Conservation (phyloP, 2,113 vertebrate species). For the Cyprinodon brontotheroides region DNA sequence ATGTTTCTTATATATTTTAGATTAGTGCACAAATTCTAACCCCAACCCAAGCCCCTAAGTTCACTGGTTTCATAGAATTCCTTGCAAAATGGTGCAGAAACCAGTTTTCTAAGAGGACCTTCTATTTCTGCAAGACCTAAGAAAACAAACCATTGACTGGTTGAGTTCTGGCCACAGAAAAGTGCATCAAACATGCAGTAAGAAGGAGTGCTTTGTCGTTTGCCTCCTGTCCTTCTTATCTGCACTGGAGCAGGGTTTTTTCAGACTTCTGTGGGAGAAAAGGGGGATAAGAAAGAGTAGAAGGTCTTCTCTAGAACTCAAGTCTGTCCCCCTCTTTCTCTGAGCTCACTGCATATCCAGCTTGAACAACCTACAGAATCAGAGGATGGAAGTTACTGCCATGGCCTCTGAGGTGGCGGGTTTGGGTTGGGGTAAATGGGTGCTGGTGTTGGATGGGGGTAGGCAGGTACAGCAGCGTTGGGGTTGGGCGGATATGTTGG, state of each 20-base stretch:
- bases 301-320: slow-evolving; percentile 11
- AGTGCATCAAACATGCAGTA: slow-evolving; percentile 43
- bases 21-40: slow-evolving; percentile 12
- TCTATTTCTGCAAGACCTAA: background rate
- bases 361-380: background rate
- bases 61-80: slow-evolving; percentile 3
- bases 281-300: slow-evolving; percentile 2
- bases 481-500: slow-evolving; percentile 63
- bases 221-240: slow-evolving; percentile 16
- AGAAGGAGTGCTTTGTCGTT: background rate
- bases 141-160: background rate
- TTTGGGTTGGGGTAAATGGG: slow-evolving; percentile 72
- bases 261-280: slow-evolving; percentile 19
- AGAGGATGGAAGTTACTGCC: slow-evolving; percentile 56
- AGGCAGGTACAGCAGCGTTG: slow-evolving; percentile 49
- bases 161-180: slow-evolving; percentile 19
- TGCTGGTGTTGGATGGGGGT: slow-evolving; percentile 57
- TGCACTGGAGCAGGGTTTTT: slow-evolving; percentile 6
- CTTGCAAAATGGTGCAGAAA: slow-evolving; percentile 12
- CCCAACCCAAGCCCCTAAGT: slow-evolving; percentile 2
- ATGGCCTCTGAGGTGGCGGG: slow-evolving; percentile 66
- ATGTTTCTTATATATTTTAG: background rate
- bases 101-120: background rate
- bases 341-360: background rate
- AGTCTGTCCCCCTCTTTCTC: background rate